Percentiles rank a stretch among this genome's conserved stretches.
These are phyloP conservation scores for Paracentrotus lividus DNA, from an alignment of 53 echinoderm and acorn worm species.

Conservation along the genomic window DNA sequence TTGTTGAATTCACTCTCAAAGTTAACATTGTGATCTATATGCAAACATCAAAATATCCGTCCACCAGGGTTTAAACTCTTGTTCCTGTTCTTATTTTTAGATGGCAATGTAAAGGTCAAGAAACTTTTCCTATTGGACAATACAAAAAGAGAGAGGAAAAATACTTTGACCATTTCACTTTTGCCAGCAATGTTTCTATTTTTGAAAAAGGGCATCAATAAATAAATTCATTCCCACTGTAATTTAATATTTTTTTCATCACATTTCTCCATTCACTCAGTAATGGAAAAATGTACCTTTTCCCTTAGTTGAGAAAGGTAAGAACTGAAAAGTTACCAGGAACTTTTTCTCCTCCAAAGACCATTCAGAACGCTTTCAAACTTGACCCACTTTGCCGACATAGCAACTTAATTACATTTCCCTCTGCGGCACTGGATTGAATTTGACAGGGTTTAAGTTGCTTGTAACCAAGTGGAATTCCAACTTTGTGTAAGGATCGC, in stretches of 20 bases:
- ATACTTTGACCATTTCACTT: neutral
- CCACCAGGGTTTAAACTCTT: too few relatives aligned
- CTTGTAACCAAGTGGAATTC: slow-evolving; percentile 69
- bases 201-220: neutral
- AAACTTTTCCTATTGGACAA: neutral
- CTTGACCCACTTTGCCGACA: slow-evolving; percentile 42
- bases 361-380: neutral
- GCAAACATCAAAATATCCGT: too few relatives aligned
- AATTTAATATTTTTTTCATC: neutral
- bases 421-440: slow-evolving; percentile 47
- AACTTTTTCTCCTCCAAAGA: slow-evolving; percentile 6
- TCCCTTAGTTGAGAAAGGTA: neutral
- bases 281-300: neutral
- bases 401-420: slow-evolving; percentile 58
- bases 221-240: neutral
- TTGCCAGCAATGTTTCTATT: neutral
- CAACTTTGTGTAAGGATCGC: slow-evolving; percentile 37
- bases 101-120: neutral
- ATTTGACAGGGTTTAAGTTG: slow-evolving; percentile 70
- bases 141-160: neutral
- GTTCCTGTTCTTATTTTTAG: neutral
- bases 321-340: neutral
- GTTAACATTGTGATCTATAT: too few relatives aligned
- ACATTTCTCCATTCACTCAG: neutral
- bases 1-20: too few relatives aligned